These are phyloP conservation scores for Etheostoma perlongum DNA, from an alignment of 2,797 vertebrate genomes.

Conservation along the genomic window DNA sequence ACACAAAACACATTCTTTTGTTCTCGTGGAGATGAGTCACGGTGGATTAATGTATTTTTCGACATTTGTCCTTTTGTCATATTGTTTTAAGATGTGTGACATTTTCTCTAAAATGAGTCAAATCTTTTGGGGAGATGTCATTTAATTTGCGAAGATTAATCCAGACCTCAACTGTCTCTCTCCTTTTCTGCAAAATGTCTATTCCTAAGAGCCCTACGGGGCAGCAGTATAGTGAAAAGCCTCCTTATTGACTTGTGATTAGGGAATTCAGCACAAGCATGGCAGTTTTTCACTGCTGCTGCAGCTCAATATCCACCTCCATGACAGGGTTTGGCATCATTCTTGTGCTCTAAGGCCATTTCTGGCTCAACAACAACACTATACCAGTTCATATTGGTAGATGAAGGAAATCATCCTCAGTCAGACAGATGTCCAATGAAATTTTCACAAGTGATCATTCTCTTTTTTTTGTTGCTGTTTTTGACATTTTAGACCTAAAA, in stretches of 20 bases:
- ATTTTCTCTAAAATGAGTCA: slow-evolving; percentile 23
- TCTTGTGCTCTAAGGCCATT: not conserved
- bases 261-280: slow-evolving; percentile 7
- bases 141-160: slow-evolving; percentile 20
- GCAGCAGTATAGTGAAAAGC: slow-evolving; percentile 15
- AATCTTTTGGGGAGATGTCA: slow-evolving; percentile 9
- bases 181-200: slow-evolving; percentile 15
- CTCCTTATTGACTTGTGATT: slow-evolving; percentile 30
- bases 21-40: slow-evolving; percentile 67
- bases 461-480: not conserved
- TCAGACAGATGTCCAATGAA: not conserved
- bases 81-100: slow-evolving; percentile 10
- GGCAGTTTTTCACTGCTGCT: slow-evolving; percentile 20
- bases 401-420: not conserved
- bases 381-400: not conserved
- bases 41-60: slow-evolving; percentile 31
- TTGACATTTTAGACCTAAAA: not conserved
- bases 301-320: slow-evolving; percentile 10
- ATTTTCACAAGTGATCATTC: not conserved
- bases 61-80: slow-evolving; percentile 24
- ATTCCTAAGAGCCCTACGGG: not conserved
- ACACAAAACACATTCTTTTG: slow-evolving; percentile 56
- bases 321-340: not conserved
- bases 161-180: slow-evolving; percentile 3
- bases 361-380: not conserved